phyloP scores from a whole-genome alignment of 2,113 vertebrate species.

The Tupaia chinensis region DNA sequence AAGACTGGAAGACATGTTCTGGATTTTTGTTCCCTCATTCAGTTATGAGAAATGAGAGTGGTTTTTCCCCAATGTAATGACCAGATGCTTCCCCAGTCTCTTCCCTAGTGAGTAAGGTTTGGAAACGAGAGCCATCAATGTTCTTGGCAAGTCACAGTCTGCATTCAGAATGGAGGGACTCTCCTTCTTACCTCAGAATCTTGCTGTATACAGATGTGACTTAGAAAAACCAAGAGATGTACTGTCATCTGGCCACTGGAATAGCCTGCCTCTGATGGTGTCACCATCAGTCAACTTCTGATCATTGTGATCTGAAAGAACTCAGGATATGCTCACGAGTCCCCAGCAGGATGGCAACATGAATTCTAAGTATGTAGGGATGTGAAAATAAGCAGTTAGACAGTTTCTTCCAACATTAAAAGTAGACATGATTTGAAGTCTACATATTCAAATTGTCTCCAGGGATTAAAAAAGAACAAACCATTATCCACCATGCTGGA shows the following conservation, averaged over 20 bases:
- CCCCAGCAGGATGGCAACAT: background rate
- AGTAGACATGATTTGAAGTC: conserved; percentile 39
- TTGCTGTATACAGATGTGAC: background rate
- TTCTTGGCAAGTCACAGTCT: background rate
- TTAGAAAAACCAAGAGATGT: background rate
- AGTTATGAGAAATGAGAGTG: background rate
- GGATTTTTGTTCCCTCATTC: background rate
- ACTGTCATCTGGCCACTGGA: background rate
- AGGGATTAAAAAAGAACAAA: conserved; percentile 70
- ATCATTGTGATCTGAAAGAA: background rate
- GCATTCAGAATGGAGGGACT: background rate
- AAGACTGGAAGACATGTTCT: background rate
- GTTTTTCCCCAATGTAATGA: background rate
- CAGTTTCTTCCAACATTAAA: background rate
- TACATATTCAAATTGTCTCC: background rate
- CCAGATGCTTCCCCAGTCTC: background rate
- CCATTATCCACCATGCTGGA: conserved; percentile 84
- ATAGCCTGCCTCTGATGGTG: background rate
- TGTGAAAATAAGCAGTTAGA: background rate
- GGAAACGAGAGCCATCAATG: background rate
- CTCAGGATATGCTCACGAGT: background rate
- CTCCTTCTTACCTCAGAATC: background rate
- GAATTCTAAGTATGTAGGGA: background rate
- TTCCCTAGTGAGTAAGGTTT: background rate
- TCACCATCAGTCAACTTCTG: background rate